Evolutionary conservation across 2,797 vertebrate species (phyloP), one percentile per base, ranked within the genome.

Genomic region (Lacerta agilis): DNA sequence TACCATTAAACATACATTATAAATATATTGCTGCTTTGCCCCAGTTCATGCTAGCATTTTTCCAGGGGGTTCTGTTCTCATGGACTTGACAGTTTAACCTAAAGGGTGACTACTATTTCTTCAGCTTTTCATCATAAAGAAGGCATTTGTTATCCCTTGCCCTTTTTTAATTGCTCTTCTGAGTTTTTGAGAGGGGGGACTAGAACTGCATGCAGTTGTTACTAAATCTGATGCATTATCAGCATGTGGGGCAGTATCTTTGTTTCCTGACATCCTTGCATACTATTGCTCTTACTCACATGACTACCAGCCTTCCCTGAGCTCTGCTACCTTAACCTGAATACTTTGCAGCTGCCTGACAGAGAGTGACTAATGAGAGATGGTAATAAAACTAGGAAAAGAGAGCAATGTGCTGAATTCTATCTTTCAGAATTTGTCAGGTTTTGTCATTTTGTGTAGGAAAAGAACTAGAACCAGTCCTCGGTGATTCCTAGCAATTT

Each of bases 251-350:
- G 84, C 25, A 6, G 7, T 79, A 9, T 82, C 79, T 90, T 81
- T 80, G 79, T 45, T 92, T 94, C 86, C 76, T 91, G 87, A 61
- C 29, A 79, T 43, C 77, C 88, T 90, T 88, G 92, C 78, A 55
- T 88, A 49, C 86, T 90, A 29, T 72, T 33, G 2, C 1, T 87
- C 41, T 91, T 55, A 4, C 58, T 94, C 67, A 38, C 23, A 90
- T 79, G 79, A 84, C 82, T 87, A 83, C 33, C 43, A 25, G n/a
- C 43, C 79, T 91, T 90, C 88, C 58, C 76, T 90, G 29, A 55
- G 29, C 0, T 77, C n/a, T 66, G 75, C 1, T 78, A 93, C 15
- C 33, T 82, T 89, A 82, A 85, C 64, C 79, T 64, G 18, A 90
- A 55, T 0, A 0, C 75, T 91, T 72, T 27, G 1, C 41, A 38